These are phyloP conservation scores for Trissoscelio sp. DNA, from an alignment of 2,888 invertebrate species.

Conservation along the genomic window DNA sequence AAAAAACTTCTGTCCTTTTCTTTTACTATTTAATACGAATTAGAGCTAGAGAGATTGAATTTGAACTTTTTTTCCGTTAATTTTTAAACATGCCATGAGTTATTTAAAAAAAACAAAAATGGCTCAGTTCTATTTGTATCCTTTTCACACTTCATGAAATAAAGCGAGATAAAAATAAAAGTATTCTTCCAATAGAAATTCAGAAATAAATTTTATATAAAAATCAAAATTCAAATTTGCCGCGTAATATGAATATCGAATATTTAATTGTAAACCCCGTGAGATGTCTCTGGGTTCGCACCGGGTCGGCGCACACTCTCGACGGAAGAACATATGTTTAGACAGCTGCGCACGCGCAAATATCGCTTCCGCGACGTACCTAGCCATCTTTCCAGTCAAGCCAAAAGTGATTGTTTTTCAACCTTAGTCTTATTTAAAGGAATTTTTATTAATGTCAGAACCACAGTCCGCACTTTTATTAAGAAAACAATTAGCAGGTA, in stretches of 20 bases:
- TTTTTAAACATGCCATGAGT: no score
- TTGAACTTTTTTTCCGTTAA: no score
- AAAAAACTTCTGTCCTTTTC: no score
- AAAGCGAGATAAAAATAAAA: no score
- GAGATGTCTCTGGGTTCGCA: constrained; percentile 22
- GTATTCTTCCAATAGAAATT: no score
- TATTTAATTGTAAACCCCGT: background rate
- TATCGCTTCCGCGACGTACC: constrained; percentile 82
- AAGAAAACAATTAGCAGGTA: constrained; percentile 98
- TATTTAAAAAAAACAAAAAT: no score
- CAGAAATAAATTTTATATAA: no score
- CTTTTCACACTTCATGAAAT: no score
- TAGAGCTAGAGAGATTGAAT: no score
- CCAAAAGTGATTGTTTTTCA: constrained; percentile 89
- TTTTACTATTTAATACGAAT: no score
- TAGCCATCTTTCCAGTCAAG: constrained; percentile 89
- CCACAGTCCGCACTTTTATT: constrained; percentile 97
- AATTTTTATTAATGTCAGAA: constrained; percentile 96
- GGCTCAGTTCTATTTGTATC: no score
- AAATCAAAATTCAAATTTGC: background rate
- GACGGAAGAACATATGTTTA: constrained; percentile 83
- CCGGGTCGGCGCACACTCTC: constrained; percentile 73
- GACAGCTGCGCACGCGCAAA: constrained; percentile 81
- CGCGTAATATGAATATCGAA: background rate
- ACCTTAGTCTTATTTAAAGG: constrained; percentile 89